phyloP scores from a whole-genome alignment of 2,113 vertebrate genomes.

The Chascanopsetta lugubris region DNA sequence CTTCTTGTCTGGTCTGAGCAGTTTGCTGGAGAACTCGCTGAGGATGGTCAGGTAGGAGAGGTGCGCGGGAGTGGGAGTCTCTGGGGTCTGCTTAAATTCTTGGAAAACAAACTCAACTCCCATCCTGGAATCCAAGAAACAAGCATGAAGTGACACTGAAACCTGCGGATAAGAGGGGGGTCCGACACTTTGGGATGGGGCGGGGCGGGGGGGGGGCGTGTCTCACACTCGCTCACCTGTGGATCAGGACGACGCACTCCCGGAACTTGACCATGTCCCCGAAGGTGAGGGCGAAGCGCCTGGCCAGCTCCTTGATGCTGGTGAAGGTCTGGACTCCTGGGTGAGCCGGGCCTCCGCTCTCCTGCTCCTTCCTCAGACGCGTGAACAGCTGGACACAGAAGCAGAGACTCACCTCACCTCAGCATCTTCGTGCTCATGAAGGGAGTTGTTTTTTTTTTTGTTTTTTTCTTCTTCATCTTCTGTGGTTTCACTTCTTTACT shows the following conservation, averaged over 20 bases:
- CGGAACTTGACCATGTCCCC: constrained; percentile 90
- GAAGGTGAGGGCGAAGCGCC: constrained; percentile 90
- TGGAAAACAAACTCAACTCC: constrained; percentile 91
- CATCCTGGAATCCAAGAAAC: constrained; percentile 74
- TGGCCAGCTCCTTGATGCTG: constrained; percentile 90
- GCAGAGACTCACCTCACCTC: not conserved
- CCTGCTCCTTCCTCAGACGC: constrained; percentile 81
- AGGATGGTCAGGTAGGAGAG: constrained; percentile 88
- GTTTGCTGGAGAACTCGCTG: constrained; percentile 90
- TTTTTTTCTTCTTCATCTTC: no score
- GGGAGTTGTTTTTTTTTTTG: no score
- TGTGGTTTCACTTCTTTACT: no score
- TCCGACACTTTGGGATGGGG: no score
- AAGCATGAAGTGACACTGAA: not conserved
- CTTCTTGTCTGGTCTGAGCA: constrained; percentile 91
- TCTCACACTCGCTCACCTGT: constrained; percentile 90
- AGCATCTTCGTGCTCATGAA: not conserved
- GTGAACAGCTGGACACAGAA: constrained; percentile 81
- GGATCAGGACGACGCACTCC: constrained; percentile 89
- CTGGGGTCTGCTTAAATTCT: constrained; percentile 75
- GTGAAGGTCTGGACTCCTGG: constrained; percentile 84
- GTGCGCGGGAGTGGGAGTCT: constrained; percentile 78
- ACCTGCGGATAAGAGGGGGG: not conserved
- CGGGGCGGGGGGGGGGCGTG: no score
- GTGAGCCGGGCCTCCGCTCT: constrained; percentile 61